phyloP scores from a whole-genome alignment of 2,888 invertebrate species.

The Selenia dentaria region DNA sequence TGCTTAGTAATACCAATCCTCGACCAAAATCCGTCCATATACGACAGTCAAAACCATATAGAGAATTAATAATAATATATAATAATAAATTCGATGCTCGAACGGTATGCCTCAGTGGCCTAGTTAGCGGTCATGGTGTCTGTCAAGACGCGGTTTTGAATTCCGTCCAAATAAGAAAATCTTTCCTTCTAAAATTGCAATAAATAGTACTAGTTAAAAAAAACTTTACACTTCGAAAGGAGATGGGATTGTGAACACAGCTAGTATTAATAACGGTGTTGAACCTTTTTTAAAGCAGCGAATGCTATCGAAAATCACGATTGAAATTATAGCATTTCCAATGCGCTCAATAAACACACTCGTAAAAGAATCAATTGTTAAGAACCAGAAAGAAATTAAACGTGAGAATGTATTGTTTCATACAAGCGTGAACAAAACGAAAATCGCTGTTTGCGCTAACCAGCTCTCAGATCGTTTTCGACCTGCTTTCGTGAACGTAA shows the following conservation, averaged over 20 bases:
- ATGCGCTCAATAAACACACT: slow-evolving; percentile 81
- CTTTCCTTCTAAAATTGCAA: too few relatives aligned
- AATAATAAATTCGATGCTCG: too few relatives aligned
- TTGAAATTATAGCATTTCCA: slow-evolving; percentile 74
- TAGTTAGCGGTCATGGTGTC: too few relatives aligned
- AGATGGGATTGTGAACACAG: slow-evolving; percentile 10
- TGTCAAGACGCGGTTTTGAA: too few relatives aligned
- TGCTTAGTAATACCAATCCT: too few relatives aligned
- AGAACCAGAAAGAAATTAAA: slow-evolving; percentile 80
- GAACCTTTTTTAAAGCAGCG: slow-evolving; percentile 15
- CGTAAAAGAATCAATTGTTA: slow-evolving; percentile 82
- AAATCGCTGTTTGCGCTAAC: slow-evolving; percentile 75
- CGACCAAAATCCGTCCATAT: too few relatives aligned
- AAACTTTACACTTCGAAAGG: too few relatives aligned
- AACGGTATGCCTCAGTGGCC: too few relatives aligned
- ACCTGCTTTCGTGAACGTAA: slow-evolving; percentile 78
- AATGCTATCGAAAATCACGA: slow-evolving; percentile 56
- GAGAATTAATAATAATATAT: too few relatives aligned
- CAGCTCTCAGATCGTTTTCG: slow-evolving; percentile 81
- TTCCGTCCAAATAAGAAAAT: too few relatives aligned
- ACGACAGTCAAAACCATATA: too few relatives aligned
- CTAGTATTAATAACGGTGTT: slow-evolving; percentile 16
- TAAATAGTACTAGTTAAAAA: too few relatives aligned
- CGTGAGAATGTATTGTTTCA: slow-evolving; percentile 84
- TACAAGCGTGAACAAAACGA: slow-evolving; percentile 78